Conservation (phyloP, 2,113 vertebrate species). For the Benitochromis conjunctus region DNA sequence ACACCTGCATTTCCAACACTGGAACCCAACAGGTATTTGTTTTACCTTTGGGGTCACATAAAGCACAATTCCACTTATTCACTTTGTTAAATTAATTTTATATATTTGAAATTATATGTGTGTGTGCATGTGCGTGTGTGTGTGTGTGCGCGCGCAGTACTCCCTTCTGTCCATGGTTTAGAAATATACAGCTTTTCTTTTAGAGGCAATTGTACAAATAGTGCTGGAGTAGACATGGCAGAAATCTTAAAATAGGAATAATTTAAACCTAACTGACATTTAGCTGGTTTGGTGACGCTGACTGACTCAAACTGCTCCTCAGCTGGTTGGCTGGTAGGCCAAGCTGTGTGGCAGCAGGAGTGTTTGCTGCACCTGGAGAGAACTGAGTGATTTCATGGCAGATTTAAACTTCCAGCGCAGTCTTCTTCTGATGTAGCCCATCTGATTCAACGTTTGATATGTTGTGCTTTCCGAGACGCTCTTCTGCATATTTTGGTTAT, state of each 20-base stretch:
- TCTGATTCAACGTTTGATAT: background rate
- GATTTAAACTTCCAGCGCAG: background rate
- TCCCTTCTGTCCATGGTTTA: background rate
- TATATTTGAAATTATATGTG: background rate
- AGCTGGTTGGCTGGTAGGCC: background rate
- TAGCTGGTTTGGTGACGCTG: background rate
- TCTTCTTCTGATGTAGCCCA: background rate
- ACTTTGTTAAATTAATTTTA: background rate
- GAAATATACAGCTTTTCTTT: background rate
- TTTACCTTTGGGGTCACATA: background rate
- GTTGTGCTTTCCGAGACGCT: background rate
- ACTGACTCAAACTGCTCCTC: background rate
- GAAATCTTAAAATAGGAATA: background rate
- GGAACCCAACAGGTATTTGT: background rate
- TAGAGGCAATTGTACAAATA: background rate
- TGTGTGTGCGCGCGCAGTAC: background rate
- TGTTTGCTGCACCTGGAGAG: background rate
- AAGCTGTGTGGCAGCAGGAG: background rate
- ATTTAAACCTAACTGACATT: background rate
- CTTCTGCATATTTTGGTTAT: background rate
- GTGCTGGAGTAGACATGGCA: background rate
- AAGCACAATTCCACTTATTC: background rate
- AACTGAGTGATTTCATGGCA: background rate
- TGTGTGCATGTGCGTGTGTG: no score
- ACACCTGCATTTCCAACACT: background rate